These are phyloP conservation scores for Poecilia latipinna DNA, from an alignment of 2,113 vertebrate species.

Conservation along the genomic window DNA sequence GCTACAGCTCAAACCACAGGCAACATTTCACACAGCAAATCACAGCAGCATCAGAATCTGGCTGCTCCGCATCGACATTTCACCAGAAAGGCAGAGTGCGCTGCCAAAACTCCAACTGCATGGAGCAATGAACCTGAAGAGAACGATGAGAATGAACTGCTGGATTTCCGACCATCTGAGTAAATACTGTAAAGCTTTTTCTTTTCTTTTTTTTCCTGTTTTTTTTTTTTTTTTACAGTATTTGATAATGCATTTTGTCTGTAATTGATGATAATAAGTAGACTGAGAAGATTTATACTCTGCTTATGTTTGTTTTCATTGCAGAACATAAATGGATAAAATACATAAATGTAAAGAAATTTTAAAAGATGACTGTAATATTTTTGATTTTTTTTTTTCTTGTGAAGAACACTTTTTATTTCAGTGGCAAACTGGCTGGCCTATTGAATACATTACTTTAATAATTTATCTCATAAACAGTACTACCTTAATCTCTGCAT, in stretches of 20 bases:
- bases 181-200: neutral
- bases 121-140: slow-evolving; percentile 84
- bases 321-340: slow-evolving; percentile 24
- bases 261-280: slow-evolving; percentile 17
- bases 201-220: no score
- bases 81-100: slow-evolving; percentile 70
- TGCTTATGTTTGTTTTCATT: neutral
- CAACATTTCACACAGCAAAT: neutral
- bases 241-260: slow-evolving; percentile 16
- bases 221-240: neutral
- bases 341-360: slow-evolving; percentile 18
- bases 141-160: slow-evolving; percentile 83
- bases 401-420: slow-evolving; percentile 23
- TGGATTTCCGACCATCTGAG: slow-evolving; percentile 26
- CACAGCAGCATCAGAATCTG: slow-evolving; percentile 13
- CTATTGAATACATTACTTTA: slow-evolving; percentile 26
- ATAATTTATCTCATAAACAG: slow-evolving; percentile 46
- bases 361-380: slow-evolving; percentile 7
- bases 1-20: slow-evolving; percentile 32
- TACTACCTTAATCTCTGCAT: neutral
- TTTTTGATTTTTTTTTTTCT: slow-evolving; percentile 16
- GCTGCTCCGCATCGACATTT: slow-evolving; percentile 31
- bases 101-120: slow-evolving; percentile 51
- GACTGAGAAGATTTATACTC: slow-evolving; percentile 23
- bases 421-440: slow-evolving; percentile 55